phyloP scores from a whole-genome alignment of 1,140 invertebrate genomes.

The Lanistes nyassanus region DNA sequence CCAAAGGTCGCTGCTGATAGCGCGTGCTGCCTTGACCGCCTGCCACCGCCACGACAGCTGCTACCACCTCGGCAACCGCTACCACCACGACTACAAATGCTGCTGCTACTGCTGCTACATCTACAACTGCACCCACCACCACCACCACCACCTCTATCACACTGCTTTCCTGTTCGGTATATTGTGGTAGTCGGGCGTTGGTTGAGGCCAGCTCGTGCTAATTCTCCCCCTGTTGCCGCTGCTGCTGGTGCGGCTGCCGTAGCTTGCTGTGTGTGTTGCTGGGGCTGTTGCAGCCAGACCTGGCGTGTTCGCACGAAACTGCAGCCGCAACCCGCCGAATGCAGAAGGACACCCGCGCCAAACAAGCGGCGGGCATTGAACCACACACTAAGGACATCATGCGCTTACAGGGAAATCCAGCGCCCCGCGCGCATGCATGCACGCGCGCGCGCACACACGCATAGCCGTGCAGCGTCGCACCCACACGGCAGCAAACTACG shows the following conservation, averaged over 20 bases:
- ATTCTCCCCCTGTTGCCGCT: too few species aligned
- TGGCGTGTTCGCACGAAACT: neutral
- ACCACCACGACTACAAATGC: neutral
- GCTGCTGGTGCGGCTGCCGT: constrained; percentile 4
- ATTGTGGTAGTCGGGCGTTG: neutral
- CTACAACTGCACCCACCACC: neutral
- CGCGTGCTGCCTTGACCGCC: neutral
- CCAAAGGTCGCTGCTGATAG: neutral
- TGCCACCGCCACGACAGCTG: neutral
- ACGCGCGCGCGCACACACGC: neutral
- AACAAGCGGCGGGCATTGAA: neutral
- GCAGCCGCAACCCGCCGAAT: neutral
- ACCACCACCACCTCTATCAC: neutral
- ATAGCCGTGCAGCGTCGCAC: neutral
- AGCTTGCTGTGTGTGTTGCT: neutral
- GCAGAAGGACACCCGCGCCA: neutral
- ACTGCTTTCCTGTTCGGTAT: neutral
- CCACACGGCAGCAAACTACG: neutral
- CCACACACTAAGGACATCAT: neutral
- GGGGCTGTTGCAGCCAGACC: neutral
- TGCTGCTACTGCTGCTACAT: neutral
- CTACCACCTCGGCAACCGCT: neutral
- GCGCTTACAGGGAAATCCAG: neutral
- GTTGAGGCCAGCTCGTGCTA: neutral
- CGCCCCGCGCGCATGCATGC: neutral